Evolutionary conservation across 1,140 invertebrate species (phyloP).

Genomic region (Helicoverpa zea): DNA sequence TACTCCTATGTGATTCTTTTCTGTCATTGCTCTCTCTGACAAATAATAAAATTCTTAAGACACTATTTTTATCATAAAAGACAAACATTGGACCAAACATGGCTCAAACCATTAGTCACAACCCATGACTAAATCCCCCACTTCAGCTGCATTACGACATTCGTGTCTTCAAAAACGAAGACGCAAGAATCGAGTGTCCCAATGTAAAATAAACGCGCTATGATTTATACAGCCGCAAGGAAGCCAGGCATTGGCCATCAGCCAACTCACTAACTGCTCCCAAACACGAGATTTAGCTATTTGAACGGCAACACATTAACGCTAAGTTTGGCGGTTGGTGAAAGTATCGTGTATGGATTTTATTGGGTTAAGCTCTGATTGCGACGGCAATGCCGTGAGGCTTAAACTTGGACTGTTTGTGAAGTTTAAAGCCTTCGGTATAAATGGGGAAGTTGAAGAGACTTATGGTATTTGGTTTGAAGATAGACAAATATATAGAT

Average conservation of each 20-base stretch:
- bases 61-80: not conserved
- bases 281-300: constrained; percentile 60
- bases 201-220: constrained; percentile 21
- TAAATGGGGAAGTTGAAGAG: too few species aligned
- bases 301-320: constrained; percentile 60
- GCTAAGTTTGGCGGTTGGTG: constrained; percentile 15
- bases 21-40: too few species aligned
- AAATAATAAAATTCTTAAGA: too few species aligned
- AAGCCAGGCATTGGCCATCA: constrained; percentile 34
- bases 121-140: not conserved
- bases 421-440: not conserved
- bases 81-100: not conserved
- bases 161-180: constrained; percentile 32
- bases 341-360: constrained; percentile 32
- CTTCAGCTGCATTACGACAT: constrained; percentile 34
- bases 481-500: too few species aligned
- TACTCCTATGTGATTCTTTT: too few species aligned
- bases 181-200: constrained; percentile 15
- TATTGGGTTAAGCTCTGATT: constrained; percentile 8
- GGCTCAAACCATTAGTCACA: not conserved
- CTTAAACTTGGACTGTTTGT: too few species aligned
- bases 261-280: constrained; percentile 61
- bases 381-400: not conserved
- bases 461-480: too few species aligned
- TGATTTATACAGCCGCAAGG: constrained; percentile 36